Evolutionary conservation across 1,140 invertebrate genomes (phyloP).

Genomic region (Drosophila miranda): DNA sequence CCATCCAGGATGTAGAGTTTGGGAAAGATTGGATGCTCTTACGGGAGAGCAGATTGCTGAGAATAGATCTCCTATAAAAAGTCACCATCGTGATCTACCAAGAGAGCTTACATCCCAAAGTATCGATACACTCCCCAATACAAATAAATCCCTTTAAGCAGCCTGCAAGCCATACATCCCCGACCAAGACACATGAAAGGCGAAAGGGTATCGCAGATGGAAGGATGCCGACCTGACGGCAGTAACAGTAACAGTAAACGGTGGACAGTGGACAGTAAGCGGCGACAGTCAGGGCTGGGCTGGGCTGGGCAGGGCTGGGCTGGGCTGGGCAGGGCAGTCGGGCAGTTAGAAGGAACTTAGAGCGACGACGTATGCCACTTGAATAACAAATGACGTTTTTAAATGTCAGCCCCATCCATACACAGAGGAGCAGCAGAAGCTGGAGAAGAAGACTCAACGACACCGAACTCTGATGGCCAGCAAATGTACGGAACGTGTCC

Average conservation of each 20-base stretch:
- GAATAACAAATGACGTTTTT: conserved; percentile 79
- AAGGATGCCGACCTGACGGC: conserved; percentile 11
- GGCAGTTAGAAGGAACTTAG: conserved; percentile 73
- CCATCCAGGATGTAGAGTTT: background rate
- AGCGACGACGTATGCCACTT: conserved; percentile 78
- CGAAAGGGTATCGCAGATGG: conserved; percentile 10
- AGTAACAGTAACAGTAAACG: conserved; percentile 41
- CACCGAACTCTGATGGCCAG: conserved; percentile 59
- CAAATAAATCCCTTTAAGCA: too few species aligned
- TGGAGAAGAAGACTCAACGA: conserved; percentile 16
- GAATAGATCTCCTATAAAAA: background rate
- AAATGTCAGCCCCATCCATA: conserved; percentile 55
- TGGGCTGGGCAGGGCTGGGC: background rate
- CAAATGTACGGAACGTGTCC: conserved; percentile 69
- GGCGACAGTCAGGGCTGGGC: conserved; percentile 33
- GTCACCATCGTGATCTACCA: too few species aligned
- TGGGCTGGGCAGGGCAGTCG: conserved; percentile 17
- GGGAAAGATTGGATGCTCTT: conserved; percentile 32
- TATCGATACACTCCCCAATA: background rate
- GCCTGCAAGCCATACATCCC: background rate
- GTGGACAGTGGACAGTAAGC: conserved; percentile 46
- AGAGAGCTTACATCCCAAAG: too few species aligned
- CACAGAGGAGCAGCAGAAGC: background rate
- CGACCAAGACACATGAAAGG: conserved; percentile 3
- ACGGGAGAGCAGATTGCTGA: background rate